Evolutionary conservation across 1,140 invertebrate species (phyloP).

Genomic region (Homalodisca vitripennis): DNA sequence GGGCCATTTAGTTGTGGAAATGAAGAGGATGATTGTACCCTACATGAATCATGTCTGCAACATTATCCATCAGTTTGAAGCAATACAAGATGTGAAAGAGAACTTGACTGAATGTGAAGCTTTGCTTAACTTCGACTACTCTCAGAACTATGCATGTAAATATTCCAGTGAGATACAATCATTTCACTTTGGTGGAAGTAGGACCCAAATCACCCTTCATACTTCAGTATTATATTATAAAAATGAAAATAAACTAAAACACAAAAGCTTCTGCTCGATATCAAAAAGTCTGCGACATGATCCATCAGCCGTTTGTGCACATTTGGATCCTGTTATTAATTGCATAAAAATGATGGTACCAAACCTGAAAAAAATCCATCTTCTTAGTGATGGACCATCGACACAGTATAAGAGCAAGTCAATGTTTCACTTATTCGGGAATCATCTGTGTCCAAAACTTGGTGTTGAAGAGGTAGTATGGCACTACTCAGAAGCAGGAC

Average conservation of each 20-base stretch:
- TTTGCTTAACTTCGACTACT: too few species aligned
- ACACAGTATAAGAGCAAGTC: constrained; percentile 33
- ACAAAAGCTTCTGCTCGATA: constrained; percentile 46
- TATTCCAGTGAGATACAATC: constrained; percentile 33
- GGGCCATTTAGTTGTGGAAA: background rate
- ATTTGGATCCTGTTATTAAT: constrained; percentile 44
- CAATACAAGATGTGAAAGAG: too few species aligned
- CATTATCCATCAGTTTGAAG: constrained; percentile 7
- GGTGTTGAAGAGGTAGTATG: constrained; percentile 29
- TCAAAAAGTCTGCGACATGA: constrained; percentile 44
- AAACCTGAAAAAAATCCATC: constrained; percentile 28
- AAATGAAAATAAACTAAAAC: constrained; percentile 15
- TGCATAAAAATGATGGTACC: constrained; percentile 38
- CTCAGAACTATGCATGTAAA: constrained; percentile 31
- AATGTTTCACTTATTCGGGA: constrained; percentile 35
- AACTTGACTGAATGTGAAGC: too few species aligned
- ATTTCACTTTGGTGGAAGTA: constrained; percentile 34
- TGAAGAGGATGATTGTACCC: background rate
- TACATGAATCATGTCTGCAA: constrained; percentile 8
- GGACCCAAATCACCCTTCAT: constrained; percentile 27
- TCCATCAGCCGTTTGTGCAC: constrained; percentile 45
- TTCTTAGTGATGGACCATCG: constrained; percentile 22
- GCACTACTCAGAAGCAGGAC: constrained; percentile 40
- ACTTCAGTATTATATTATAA: constrained; percentile 31
- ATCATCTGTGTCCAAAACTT: constrained; percentile 32